Percentiles rank a stretch among this genome's conserved stretches.
Evolutionary conservation across 2,113 vertebrate species (phyloP).

Genomic region (Pelecanoides urinatrix): DNA sequence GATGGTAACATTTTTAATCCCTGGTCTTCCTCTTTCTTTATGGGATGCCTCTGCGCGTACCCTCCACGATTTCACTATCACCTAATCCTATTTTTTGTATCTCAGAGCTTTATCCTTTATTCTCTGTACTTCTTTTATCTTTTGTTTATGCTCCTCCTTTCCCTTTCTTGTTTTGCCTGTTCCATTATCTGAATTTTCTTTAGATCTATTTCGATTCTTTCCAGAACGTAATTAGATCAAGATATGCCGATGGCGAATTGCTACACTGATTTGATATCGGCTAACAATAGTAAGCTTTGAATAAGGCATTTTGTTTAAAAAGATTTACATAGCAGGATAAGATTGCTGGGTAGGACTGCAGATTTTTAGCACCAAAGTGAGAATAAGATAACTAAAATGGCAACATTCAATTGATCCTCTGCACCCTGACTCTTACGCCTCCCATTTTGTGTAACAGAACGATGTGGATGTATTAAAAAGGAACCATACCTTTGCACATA

Average conservation of each 20-base stretch:
- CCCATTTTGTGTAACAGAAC: background rate
- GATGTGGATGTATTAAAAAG: background rate
- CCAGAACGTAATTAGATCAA: slow-evolving; percentile 61
- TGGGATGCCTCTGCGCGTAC: background rate
- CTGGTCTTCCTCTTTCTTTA: background rate
- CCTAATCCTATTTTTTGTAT: slow-evolving; percentile 50
- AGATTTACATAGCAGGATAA: slow-evolving; percentile 58
- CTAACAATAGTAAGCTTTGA: slow-evolving; percentile 51
- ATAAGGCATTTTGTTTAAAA: slow-evolving; percentile 49
- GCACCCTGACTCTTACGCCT: background rate
- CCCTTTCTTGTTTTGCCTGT: slow-evolving; percentile 57
- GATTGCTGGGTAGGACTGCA: slow-evolving; percentile 40
- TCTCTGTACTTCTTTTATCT: slow-evolving; percentile 65
- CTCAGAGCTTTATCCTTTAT: slow-evolving; percentile 20
- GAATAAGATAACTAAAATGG: slow-evolving; percentile 44
- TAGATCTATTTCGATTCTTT: slow-evolving; percentile 56
- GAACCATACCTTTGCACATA: background rate
- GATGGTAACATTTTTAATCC: background rate
- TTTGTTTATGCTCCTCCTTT: slow-evolving; percentile 59
- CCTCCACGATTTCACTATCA: background rate
- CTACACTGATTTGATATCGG: slow-evolving; percentile 34
- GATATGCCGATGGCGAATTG: slow-evolving; percentile 2
- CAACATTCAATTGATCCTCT: background rate
- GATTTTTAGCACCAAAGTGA: slow-evolving; percentile 39
- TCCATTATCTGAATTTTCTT: slow-evolving; percentile 62